phyloP scores from a whole-genome alignment of 2,113 vertebrate species.

The Oostethus manadensis region DNA sequence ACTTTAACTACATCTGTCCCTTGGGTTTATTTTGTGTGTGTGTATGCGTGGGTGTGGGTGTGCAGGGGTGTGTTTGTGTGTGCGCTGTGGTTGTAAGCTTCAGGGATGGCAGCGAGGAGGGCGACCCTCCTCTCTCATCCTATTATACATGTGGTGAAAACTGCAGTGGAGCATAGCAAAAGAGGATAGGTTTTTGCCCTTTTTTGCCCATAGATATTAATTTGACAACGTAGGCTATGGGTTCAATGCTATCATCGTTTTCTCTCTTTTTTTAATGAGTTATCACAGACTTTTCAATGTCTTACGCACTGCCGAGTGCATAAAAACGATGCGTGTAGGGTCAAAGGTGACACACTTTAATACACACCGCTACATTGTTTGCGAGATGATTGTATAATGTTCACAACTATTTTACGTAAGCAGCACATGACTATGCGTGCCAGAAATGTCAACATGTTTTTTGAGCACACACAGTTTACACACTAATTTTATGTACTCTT shows the following conservation, averaged over 20 bases:
- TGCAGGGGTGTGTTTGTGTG: too few species aligned
- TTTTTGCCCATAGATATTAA: constrained; percentile 27
- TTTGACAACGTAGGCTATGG: constrained; percentile 7
- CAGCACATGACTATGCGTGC: too few species aligned
- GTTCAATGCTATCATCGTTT: constrained; percentile 8
- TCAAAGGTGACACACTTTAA: too few species aligned
- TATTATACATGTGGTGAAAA: constrained; percentile 23
- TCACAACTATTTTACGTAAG: too few species aligned
- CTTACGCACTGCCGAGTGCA: too few species aligned
- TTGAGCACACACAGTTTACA: too few species aligned
- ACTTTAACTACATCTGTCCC: constrained; percentile 46
- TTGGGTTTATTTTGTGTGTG: constrained; percentile 22
- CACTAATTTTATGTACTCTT: too few species aligned
- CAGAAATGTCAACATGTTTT: too few species aligned
- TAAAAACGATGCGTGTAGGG: too few species aligned
- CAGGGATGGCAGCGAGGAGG: constrained; percentile 11
- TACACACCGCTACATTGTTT: too few species aligned
- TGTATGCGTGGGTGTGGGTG: constrained; percentile 9
- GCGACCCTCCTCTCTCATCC: constrained; percentile 22
- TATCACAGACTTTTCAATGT: background rate
- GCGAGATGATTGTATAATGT: too few species aligned
- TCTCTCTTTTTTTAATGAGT: too few species aligned
- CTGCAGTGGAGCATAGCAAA: constrained; percentile 11
- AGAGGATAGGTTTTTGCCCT: constrained; percentile 9
- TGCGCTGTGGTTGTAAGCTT: constrained; percentile 9